phyloP scores from a whole-genome alignment of 2,113 vertebrate species.

The Cavia porcellus region DNA sequence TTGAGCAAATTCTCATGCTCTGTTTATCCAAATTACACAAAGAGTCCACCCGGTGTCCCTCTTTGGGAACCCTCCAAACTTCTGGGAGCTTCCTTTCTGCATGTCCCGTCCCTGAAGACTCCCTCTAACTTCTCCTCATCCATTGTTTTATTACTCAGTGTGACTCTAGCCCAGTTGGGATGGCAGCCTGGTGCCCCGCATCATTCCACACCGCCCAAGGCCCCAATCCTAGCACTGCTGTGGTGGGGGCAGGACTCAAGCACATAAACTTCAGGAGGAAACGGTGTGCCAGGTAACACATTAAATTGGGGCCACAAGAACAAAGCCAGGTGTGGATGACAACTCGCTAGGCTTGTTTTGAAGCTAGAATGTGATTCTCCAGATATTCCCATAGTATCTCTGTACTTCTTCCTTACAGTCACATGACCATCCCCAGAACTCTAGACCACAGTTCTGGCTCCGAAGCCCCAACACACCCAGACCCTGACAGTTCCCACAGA shows the following conservation, averaged over 20 bases:
- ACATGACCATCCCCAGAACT: neutral
- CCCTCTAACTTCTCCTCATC: neutral
- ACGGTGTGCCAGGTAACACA: neutral
- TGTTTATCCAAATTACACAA: neutral
- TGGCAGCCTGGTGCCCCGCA: neutral
- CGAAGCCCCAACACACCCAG: too few species aligned
- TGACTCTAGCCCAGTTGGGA: neutral
- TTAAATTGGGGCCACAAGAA: neutral
- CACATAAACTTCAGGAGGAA: neutral
- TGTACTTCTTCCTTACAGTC: too few species aligned
- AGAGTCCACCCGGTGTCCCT: neutral
- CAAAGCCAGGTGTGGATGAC: rapidly evolving
- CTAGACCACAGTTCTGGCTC: neutral
- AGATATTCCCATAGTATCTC: neutral
- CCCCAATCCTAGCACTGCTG: neutral
- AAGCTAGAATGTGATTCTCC: neutral
- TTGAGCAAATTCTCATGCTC: neutral
- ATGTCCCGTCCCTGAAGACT: neutral
- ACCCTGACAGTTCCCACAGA: neutral
- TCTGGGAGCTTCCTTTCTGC: neutral
- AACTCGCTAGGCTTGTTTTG: neutral
- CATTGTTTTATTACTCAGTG: neutral
- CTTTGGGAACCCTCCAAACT: neutral
- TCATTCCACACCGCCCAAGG: too few species aligned
- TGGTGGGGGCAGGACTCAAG: neutral